Evolutionary conservation across 1,140 invertebrate species (phyloP).

Genomic region (Pogonomyrmex barbatus): DNA sequence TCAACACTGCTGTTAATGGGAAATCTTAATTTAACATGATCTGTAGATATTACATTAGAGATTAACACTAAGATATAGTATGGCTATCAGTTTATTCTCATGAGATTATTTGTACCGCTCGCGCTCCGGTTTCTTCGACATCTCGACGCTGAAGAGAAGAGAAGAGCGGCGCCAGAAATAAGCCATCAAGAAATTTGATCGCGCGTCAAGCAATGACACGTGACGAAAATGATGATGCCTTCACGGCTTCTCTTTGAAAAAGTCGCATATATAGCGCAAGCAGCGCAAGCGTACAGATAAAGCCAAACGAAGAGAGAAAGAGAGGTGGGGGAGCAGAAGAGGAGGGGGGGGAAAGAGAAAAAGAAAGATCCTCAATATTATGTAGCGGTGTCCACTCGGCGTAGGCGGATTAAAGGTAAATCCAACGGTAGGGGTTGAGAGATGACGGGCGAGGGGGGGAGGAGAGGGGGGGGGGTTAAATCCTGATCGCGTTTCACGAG

Average conservation of each 20-base stretch:
- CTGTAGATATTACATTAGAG: not conserved
- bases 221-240: constrained; percentile 64
- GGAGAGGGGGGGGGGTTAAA: constrained; percentile 63
- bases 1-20: not conserved
- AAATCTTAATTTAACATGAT: not conserved
- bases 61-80: not conserved
- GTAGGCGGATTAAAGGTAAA: constrained; percentile 78
- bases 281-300: not conserved
- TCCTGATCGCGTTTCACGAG: constrained; percentile 84
- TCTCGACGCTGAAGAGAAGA: not conserved
- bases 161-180: not conserved
- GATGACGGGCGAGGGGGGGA: not conserved
- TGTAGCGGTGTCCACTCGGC: constrained; percentile 72
- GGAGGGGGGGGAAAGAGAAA: not conserved
- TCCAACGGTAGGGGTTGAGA: constrained; percentile 45
- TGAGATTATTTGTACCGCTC: not conserved
- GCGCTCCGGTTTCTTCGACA: not conserved
- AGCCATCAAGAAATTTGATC: constrained; percentile 59
- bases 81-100: not conserved
- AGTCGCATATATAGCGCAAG: constrained; percentile 33
- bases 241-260: not conserved
- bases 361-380: constrained; percentile 58
- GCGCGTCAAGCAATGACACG: constrained; percentile 67
- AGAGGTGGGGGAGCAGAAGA: not conserved
- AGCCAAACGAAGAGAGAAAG: constrained; percentile 16